These are phyloP conservation scores for Coreoperca whiteheadi DNA, from an alignment of 2,113 vertebrate species.

Conservation along the genomic window DNA sequence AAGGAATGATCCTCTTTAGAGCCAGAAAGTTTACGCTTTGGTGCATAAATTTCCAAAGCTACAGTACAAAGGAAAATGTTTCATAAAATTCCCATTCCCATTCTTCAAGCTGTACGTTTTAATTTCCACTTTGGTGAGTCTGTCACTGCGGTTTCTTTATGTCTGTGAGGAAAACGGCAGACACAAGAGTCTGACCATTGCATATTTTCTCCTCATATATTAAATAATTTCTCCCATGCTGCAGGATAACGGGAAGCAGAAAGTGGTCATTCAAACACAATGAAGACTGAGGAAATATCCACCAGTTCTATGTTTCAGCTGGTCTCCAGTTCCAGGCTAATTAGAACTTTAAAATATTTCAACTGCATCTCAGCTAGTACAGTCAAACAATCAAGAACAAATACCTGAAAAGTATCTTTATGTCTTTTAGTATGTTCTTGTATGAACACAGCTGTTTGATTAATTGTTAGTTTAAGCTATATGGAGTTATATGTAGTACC, in stretches of 20 bases:
- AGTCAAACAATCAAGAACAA: constrained; percentile 22
- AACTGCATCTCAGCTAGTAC: constrained; percentile 9
- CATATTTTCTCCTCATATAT: constrained; percentile 48
- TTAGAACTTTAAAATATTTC: constrained; percentile 35
- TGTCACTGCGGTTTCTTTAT: constrained; percentile 37
- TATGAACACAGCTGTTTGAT: neutral
- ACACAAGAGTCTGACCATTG: constrained; percentile 23
- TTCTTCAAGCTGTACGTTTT: constrained; percentile 71
- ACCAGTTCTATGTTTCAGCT: constrained; percentile 35
- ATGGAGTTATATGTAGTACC: neutral
- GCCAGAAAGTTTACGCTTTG: constrained; percentile 59
- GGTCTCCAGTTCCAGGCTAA: constrained; percentile 21
- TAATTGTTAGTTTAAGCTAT: neutral
- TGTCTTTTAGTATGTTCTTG: neutral
- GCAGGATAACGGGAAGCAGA: constrained; percentile 42
- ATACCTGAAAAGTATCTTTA: constrained; percentile 7
- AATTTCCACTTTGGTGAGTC: constrained; percentile 66
- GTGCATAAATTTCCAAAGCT: constrained; percentile 67
- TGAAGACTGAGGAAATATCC: constrained; percentile 21
- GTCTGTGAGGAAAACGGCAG: constrained; percentile 39
- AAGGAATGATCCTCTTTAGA: constrained; percentile 72
- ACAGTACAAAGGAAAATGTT: constrained; percentile 61
- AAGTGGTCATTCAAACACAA: constrained; percentile 53
- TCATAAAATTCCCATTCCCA: constrained; percentile 64
- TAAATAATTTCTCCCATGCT: constrained; percentile 28